Base-by-base conservation (phyloP, 2,113 vertebrate genomes). In the Antechinus stuartii region DNA sequence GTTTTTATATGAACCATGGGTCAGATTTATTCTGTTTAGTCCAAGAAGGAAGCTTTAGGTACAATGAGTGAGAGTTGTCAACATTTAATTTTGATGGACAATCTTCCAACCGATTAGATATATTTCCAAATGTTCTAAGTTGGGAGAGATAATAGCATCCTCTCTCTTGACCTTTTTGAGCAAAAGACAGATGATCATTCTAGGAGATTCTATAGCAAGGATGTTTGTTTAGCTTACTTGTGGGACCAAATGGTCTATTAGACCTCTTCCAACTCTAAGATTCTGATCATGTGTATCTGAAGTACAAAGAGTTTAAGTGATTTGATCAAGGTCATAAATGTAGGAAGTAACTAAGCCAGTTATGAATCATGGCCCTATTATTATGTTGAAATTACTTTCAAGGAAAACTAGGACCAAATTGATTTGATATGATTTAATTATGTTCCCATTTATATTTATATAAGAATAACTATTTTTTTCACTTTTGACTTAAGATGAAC, bases 401-500 rank as follows among this genome's bases (percentile, higher is more conserved):
- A 68, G 12, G 27, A 68, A 68, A 68, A 35, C 14, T 5, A 35
- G 61, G 27, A 68, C 61, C 30, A 68, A 68, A 68, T 35, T 35
- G 61, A 68, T 30, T 68, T 35, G 57, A 90, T 22, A 89, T 16
- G 8, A 52, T 42, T 27, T 91, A 84, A 26, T 54, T 26, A 27
- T 92, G 84, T 55, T 53, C 91, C 90, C 84, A 91, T 90, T 95
- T 95, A 27, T 92, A 54, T 91, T 95, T 95, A 27, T 92, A 54
- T 91, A 54, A 54, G 76, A 97, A 93, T 26, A 91, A 92, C 50
- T 53, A 27, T 27, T 93, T 97, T 96, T 98, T 55, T 14, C 53
- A 94, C 0, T 35, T 8, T 5, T 92, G 22, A n/a, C 91, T 93
- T 92, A 92, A 42, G 23, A 93, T 92, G 55, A 0, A 90, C 93